phyloP scores from a whole-genome alignment of 2,797 vertebrate species.

The Coendou prehensilis region DNA sequence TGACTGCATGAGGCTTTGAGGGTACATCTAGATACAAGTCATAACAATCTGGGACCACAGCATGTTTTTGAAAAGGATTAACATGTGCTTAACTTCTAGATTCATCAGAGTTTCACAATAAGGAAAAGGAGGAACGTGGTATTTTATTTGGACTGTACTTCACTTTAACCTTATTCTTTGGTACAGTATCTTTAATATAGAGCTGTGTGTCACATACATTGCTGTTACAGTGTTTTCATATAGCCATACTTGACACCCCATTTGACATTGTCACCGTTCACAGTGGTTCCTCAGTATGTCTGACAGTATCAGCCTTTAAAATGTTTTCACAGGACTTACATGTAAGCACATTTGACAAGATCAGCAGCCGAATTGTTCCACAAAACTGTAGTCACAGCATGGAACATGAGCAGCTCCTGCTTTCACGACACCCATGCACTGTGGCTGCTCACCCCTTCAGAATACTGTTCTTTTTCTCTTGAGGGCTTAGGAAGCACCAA shows the following conservation, averaged over 20 bases:
- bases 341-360: constrained; percentile 74
- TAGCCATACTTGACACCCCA: constrained; percentile 67
- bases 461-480: neutral
- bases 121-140: neutral
- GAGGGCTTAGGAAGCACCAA: neutral
- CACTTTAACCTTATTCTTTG: constrained; percentile 50
- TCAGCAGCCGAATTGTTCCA: constrained; percentile 62
- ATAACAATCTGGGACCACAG: neutral
- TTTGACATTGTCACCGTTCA: constrained; percentile 77
- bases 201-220: constrained; percentile 52
- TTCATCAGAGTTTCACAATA: neutral
- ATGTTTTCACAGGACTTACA: constrained; percentile 71
- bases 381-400: constrained; percentile 39
- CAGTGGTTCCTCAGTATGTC: constrained; percentile 64
- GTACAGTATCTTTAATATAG: constrained; percentile 54
- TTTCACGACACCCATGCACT: neutral
- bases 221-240: constrained; percentile 61
- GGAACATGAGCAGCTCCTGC: neutral
- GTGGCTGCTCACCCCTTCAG: neutral
- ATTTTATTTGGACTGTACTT: constrained; percentile 40
- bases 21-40: neutral
- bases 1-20: neutral
- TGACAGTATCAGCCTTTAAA: constrained; percentile 80
- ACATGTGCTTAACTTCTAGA: neutral
- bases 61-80: constrained; percentile 21